These are phyloP conservation scores for Euzophera pinguis DNA, from an alignment of 2,888 invertebrate genomes.

Conservation along the genomic window DNA sequence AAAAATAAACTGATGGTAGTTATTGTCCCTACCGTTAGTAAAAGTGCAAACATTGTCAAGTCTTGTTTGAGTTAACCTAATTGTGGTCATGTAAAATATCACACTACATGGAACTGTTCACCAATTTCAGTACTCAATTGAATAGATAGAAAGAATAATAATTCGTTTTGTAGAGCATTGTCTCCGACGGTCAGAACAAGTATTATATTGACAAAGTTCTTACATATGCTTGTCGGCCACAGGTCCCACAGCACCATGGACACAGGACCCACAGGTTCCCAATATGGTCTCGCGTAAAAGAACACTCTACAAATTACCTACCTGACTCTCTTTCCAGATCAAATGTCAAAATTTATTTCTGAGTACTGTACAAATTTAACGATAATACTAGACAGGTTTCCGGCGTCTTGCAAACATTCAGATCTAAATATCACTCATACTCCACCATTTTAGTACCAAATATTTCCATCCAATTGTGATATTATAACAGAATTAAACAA, in stretches of 20 bases:
- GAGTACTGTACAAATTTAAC: conserved; percentile 15
- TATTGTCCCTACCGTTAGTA: conserved; percentile 49
- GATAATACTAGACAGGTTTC: conserved; percentile 22
- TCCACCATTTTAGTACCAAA: conserved; percentile 28
- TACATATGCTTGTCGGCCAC: too few relatives aligned
- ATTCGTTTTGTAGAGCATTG: too few relatives aligned
- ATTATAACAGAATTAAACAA: conserved; percentile 59
- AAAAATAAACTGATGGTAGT: conserved; percentile 45
- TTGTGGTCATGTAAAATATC: conserved; percentile 42
- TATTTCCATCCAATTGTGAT: conserved; percentile 9
- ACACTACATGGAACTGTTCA: conserved; percentile 28
- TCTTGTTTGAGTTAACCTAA: conserved; percentile 53
- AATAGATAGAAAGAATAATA: too few relatives aligned
- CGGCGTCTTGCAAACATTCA: conserved; percentile 25
- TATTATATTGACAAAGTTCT: too few relatives aligned
- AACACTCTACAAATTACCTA: too few relatives aligned
- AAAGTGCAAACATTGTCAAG: conserved; percentile 49
- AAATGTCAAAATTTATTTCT: too few relatives aligned
- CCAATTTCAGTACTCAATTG: conserved; percentile 17
- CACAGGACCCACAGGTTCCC: too few relatives aligned
- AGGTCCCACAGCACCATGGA: too few relatives aligned
- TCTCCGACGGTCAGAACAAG: too few relatives aligned
- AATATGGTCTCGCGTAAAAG: too few relatives aligned
- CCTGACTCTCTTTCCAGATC: too few relatives aligned
- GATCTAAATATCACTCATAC: conserved; percentile 33